Evolutionary conservation across 2,888 invertebrate genomes (phyloP), one percentile per base, ranked within the genome.

Genomic region (Chrysolina americana): DNA sequence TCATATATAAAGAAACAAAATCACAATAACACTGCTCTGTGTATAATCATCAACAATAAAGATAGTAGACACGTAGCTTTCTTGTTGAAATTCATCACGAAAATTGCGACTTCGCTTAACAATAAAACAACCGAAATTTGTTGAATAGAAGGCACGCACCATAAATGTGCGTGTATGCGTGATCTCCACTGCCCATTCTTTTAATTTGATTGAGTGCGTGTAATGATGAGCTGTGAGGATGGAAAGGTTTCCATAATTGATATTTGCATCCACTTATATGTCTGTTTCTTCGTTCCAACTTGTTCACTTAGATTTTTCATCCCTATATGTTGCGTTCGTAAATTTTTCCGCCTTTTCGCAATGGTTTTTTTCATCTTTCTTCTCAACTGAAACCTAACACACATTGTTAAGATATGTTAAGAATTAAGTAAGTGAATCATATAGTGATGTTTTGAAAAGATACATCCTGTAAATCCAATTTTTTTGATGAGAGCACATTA

Each of bases 171-270:
- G 74, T 65, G 70, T 62, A 23, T 19, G 41, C 17, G 62, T 56
- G 19, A 23, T 70, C 62, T 59, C 63, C 71, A 64, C 68, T 71
- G 56, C 64, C 21, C 19, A 17, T 44, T 44, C 23, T 71, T 75
- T 59, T 73, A 72, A 28, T 28, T 28, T 68, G 68, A 71, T 68
- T 65, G 59, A 75, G 64, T 78, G 80, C 75, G 77, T 77, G 77
- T 79, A 79, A 78, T 79, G 79, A 79, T 81, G 79, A 79, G 68
- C 77, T 70, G 79, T 75, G 81, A 81, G 76, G 77, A 78, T 75
- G 75, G 73, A 77, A 65, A 23, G n/a, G 68, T 75, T 80, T 74
- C 73, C 69, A 72, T 76, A 73, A 78, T 28, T 28, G 76, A 79
- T 76, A 76, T 69, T 72, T 74, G 62, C 65, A 23, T 59, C 59